phyloP scores from a whole-genome alignment of 2,888 invertebrate species.

The Tachina fera region DNA sequence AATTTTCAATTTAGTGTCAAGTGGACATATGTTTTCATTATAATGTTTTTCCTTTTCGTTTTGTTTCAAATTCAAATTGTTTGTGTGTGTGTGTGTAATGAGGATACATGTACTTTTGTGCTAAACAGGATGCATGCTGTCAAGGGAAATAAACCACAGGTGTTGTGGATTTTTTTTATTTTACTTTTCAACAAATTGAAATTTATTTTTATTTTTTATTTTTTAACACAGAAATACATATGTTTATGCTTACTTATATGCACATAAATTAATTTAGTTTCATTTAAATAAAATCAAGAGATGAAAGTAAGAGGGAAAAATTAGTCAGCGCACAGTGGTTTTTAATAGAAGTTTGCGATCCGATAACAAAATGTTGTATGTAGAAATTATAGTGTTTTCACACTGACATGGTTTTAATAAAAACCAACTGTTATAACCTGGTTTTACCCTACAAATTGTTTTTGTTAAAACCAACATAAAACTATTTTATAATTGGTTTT shows the following conservation, averaged over 20 bases:
- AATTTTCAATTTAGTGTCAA: constrained; percentile 71
- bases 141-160: constrained; percentile 35
- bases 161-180: constrained; percentile 21
- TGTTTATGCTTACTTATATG: background rate
- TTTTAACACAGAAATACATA: background rate
- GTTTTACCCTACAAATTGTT: too few species aligned
- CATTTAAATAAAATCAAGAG: background rate
- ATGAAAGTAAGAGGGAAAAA: too few species aligned
- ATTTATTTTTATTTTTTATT: constrained; percentile 10
- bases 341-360: too few species aligned
- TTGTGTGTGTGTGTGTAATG: background rate
- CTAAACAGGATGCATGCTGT: constrained; percentile 22
- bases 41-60: background rate
- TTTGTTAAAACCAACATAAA: too few species aligned
- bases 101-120: constrained; percentile 13
- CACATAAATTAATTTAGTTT: background rate
- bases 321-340: too few species aligned
- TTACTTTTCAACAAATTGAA: constrained; percentile 22
- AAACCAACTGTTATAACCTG: too few species aligned
- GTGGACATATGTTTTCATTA: constrained; percentile 65
- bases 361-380: too few species aligned
- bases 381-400: too few species aligned
- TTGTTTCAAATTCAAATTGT: constrained; percentile 10
- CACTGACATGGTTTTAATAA: too few species aligned
- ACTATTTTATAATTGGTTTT: too few species aligned